Base-by-base conservation (phyloP, 2,888 invertebrate species). In the Temnothorax unifasciatus region DNA sequence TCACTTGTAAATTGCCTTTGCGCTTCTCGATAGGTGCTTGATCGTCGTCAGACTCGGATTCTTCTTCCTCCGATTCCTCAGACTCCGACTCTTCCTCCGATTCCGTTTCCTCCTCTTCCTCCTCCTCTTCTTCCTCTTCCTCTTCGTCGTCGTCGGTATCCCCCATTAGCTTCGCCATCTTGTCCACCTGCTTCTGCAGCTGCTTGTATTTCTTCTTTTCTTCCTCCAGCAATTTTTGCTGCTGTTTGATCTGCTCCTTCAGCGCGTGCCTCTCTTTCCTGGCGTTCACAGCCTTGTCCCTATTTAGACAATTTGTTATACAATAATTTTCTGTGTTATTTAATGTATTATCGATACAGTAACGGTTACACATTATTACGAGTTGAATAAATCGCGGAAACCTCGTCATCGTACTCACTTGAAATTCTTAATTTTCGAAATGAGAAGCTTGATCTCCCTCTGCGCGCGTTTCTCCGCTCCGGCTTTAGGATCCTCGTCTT, bases 131-230 rank as follows among this genome's bases (percentile, higher is more conserved):
- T n/a, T 96, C 96, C 50, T 97, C 97, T 3, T 96, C 97, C 5
- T 96, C 96, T 0, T 97, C 97, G 2, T 97, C 97, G 8, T 97
- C 97, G 0, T 97, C 97, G 2, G 96, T 96, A 91, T 97, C 97
- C 91, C 97, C 98, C 97, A 98, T 97, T 92, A 98, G 96, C 21
- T 97, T 97, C 0, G 98, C 98, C 98, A 98, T 98, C 95, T 98
- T 98, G 93, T 98, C 98, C 13, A 98, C 98, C 95, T 98, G 98
- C 89, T 98, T 98, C 94, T 98, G 98, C 61, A 98, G 95, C 90
- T 96, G 96, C 93, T 97, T 98, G 95, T 97, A 98, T 95, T 97
- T 98, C 92, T 97, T 97, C 93, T 97, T 97, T 92, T 98, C 98
- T 59, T 97, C 97, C 91, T 97, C 97, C 77, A 98, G 96, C 76